Percentiles rank a stretch among this genome's conserved stretches.
Conservation (phyloP, 2,797 vertebrate species). For the Prunella strophiata region DNA sequence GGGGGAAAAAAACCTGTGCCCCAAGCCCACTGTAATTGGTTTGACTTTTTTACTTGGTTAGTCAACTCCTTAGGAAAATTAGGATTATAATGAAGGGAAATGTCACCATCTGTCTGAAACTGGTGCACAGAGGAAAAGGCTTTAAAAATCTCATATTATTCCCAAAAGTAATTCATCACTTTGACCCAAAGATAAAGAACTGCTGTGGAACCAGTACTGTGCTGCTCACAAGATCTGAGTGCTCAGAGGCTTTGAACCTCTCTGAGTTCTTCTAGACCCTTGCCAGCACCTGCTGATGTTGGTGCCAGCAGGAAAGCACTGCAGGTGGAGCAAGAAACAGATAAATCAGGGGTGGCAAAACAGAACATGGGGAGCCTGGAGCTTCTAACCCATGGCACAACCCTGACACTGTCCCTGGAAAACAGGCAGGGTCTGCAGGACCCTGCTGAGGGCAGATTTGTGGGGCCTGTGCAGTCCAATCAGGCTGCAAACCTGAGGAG, state of each 20-base stretch:
- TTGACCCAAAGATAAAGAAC: conserved; percentile 36
- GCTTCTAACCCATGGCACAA: neutral
- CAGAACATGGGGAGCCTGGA: neutral
- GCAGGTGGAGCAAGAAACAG: neutral
- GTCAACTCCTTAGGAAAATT: conserved; percentile 55
- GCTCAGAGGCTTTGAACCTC: neutral
- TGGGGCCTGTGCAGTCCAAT: neutral
- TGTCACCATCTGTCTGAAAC: conserved; percentile 70
- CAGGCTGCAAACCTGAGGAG: neutral
- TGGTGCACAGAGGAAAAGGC: neutral
- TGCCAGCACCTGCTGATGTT: neutral
- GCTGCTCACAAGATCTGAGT: neutral
- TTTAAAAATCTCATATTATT: neutral
- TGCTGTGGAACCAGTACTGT: neutral
- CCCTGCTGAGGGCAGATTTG: neutral
- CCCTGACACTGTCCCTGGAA: neutral
- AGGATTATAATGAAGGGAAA: conserved; percentile 44
- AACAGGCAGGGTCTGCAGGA: neutral
- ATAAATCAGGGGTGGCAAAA: neutral
- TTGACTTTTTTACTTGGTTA: conserved; percentile 57
- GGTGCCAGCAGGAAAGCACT: neutral
- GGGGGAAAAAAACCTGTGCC: neutral
- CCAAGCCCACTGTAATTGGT: neutral
- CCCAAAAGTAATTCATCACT: neutral
- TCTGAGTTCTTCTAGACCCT: neutral